These are phyloP conservation scores for Heteromurus nitidus DNA, from an alignment of 2,888 invertebrate genomes.

Conservation along the genomic window DNA sequence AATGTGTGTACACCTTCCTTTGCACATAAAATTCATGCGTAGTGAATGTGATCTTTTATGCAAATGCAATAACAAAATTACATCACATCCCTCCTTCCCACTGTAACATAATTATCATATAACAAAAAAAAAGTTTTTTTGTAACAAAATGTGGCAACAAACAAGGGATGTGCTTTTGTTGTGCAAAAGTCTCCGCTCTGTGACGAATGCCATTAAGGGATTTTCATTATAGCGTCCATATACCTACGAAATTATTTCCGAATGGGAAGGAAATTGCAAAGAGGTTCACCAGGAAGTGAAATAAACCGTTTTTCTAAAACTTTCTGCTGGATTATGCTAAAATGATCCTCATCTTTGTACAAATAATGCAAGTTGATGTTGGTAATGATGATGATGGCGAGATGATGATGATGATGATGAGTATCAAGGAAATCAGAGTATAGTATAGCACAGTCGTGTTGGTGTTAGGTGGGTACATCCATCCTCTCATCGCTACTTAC, in stretches of 20 bases:
- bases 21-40: neutral
- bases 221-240: constrained; percentile 14
- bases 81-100: too few relatives aligned
- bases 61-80: neutral
- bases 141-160: neutral
- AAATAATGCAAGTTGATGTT: neutral
- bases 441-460: too few relatives aligned
- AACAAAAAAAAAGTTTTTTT: neutral
- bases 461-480: too few relatives aligned
- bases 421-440: neutral
- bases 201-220: neutral
- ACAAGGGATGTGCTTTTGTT: too few relatives aligned
- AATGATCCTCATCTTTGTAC: too few relatives aligned
- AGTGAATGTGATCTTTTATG: neutral
- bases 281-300: neutral
- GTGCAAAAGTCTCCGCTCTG: too few relatives aligned
- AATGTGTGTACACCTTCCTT: neutral
- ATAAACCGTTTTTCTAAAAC: neutral
- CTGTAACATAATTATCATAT: neutral
- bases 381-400: constrained; percentile 27
- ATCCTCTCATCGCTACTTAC: neutral
- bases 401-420: constrained; percentile 32
- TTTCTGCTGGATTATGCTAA: constrained; percentile 18
- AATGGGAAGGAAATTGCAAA: neutral
- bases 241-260: too few relatives aligned